Evolutionary conservation across 2,113 vertebrate species (phyloP).

Genomic region (Laticauda laticaudata): DNA sequence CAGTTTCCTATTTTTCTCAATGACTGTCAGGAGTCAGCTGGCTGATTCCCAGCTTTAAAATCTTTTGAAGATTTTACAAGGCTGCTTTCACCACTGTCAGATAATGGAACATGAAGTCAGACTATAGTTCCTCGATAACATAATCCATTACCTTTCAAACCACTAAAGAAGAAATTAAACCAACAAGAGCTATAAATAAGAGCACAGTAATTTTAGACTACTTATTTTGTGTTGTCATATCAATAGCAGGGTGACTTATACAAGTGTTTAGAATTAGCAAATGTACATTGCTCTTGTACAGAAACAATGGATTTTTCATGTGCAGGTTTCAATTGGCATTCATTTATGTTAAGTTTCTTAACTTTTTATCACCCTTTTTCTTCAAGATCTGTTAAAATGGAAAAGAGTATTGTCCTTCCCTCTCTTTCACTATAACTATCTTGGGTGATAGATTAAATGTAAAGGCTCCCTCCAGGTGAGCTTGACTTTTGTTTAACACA

Average conservation of each 20-base stretch:
- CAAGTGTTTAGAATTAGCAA: constrained; percentile 49
- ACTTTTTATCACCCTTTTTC: not conserved
- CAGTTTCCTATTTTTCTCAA: not conserved
- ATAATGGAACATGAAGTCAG: constrained; percentile 54
- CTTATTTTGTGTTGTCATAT: constrained; percentile 44
- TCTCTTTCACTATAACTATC: not conserved
- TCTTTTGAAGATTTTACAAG: not conserved
- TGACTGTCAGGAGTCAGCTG: not conserved
- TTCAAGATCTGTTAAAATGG: not conserved
- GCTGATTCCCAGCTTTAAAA: not conserved
- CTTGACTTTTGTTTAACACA: not conserved
- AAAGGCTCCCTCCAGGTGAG: not conserved
- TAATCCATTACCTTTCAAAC: constrained; percentile 50
- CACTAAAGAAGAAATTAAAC: constrained; percentile 36
- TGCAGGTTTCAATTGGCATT: constrained; percentile 21
- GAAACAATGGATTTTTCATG: constrained; percentile 4
- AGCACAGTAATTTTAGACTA: constrained; percentile 32
- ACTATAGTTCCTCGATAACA: constrained; percentile 13
- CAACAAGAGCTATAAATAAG: constrained; percentile 48
- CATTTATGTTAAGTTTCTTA: not conserved
- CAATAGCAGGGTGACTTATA: constrained; percentile 36
- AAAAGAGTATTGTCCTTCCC: too few species aligned
- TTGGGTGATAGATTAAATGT: not conserved
- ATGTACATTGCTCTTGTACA: constrained; percentile 32
- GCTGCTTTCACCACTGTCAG: constrained; percentile 42